Evolutionary conservation across 2,888 invertebrate species (phyloP).

Genomic region (Liposcelis brunnea): DNA sequence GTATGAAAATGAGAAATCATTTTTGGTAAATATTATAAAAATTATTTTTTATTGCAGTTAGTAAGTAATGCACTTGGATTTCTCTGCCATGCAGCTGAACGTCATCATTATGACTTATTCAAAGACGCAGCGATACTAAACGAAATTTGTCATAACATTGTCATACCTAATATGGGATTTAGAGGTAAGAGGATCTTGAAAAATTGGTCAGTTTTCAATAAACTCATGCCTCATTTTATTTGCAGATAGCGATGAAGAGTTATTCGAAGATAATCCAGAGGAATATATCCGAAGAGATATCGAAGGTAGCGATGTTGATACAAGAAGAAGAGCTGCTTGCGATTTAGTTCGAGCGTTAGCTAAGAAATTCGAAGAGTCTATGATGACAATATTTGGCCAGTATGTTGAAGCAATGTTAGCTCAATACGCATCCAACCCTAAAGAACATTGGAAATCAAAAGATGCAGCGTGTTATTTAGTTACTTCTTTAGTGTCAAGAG

Average conservation of each 20-base stretch:
- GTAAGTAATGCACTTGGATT: slow-evolving; percentile 94
- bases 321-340: slow-evolving; percentile 86
- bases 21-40: not conserved
- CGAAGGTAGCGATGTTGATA: slow-evolving; percentile 96
- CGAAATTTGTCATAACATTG: slow-evolving; percentile 93
- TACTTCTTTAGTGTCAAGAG: slow-evolving; percentile 83
- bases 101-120: slow-evolving; percentile 74
- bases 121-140: slow-evolving; percentile 72
- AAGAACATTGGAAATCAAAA: slow-evolving; percentile 76
- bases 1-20: slow-evolving; percentile 17
- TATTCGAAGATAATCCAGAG: slow-evolving; percentile 96
- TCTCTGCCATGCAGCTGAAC: slow-evolving; percentile 83
- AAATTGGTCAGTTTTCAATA: no score
- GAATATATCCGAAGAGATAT: slow-evolving; percentile 93
- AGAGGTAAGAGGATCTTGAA: slow-evolving; percentile 40
- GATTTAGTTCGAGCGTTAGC: slow-evolving; percentile 89
- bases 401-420: slow-evolving; percentile 67
- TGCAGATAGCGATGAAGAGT: slow-evolving; percentile 76
- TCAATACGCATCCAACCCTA: slow-evolving; percentile 59
- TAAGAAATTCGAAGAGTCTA: slow-evolving; percentile 69
- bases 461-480: slow-evolving; percentile 94
- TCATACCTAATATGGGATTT: slow-evolving; percentile 96
- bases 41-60: slow-evolving; percentile 39
- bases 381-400: slow-evolving; percentile 73
- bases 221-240: not conserved